These are phyloP conservation scores for Sebastes wilsoni DNA, from an alignment of 2,797 vertebrate species.

Conservation along the genomic window DNA sequence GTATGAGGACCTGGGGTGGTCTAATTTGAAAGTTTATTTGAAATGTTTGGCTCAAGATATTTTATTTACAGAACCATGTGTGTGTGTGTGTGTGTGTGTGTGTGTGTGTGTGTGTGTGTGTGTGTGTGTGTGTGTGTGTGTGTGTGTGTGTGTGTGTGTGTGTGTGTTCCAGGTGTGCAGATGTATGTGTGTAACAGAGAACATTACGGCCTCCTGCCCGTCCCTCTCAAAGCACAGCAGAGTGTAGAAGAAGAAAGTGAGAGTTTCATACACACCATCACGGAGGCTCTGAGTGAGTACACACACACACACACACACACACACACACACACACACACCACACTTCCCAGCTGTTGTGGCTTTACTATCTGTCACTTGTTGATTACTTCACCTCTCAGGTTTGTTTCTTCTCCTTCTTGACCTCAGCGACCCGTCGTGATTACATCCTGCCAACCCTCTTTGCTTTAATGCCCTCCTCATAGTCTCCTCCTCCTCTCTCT, in stretches of 20 bases:
- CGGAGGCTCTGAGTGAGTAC: constrained; percentile 94
- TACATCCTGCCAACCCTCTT: constrained; percentile 18
- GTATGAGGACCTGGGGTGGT: neutral
- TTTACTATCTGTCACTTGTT: constrained; percentile 17
- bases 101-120: constrained; percentile 89
- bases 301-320: neutral
- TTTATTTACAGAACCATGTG: constrained; percentile 20
- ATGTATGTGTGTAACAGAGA: constrained; percentile 95
- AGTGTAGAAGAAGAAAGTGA: constrained; percentile 90
- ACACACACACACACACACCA: neutral
- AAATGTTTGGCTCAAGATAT: constrained; percentile 18
- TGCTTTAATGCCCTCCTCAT: neutral
- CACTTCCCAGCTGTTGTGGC: constrained; percentile 7
- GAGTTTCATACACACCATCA: constrained; percentile 88
- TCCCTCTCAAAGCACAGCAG: constrained; percentile 93
- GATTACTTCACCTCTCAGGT: constrained; percentile 26
- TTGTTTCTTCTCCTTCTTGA: constrained; percentile 43
- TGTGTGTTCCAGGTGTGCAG: constrained; percentile 86
- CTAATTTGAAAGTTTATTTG: constrained; percentile 2
- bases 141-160: constrained; percentile 1
- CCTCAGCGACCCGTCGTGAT: constrained; percentile 17
- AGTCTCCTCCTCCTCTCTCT: neutral
- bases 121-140: constrained; percentile 11
- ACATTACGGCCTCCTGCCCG: constrained; percentile 93
- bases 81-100: constrained; percentile 35